A percentile compares a stretch with the other conserved stretches of the same genome.
phyloP scores from a whole-genome alignment of 2,113 vertebrate genomes.

The Emberiza fucata region DNA sequence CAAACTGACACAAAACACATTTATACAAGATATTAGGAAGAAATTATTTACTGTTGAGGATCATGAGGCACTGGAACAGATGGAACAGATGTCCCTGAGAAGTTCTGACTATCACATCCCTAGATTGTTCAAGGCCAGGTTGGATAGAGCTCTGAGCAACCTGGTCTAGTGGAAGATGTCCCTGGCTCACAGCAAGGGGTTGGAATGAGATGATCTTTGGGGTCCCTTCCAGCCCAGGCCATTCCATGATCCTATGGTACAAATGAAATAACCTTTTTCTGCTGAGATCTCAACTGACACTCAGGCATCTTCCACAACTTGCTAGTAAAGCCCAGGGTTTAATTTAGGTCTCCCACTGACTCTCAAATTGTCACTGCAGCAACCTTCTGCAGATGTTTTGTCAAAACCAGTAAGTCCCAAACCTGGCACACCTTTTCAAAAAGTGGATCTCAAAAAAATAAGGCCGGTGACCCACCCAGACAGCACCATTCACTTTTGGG shows the following conservation, averaged over 20 bases:
- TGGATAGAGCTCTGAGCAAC: not conserved
- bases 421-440: not conserved
- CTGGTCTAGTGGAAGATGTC: not conserved
- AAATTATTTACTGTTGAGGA: not conserved
- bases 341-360: not conserved
- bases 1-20: not conserved
- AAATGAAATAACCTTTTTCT: not conserved
- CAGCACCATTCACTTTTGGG: not conserved
- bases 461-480: not conserved
- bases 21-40: not conserved
- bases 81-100: not conserved
- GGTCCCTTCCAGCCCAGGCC: not conserved
- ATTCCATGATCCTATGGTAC: not conserved
- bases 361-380: not conserved
- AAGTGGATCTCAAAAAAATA: not conserved
- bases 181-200: not conserved
- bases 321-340: not conserved
- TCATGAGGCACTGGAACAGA: not conserved
- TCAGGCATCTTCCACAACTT: not conserved
- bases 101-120: not conserved
- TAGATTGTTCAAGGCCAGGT: not conserved
- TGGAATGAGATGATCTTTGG: not conserved
- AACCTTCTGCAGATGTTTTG: not conserved
- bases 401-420: not conserved
- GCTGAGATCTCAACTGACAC: not conserved